Conservation (phyloP, 2,797 vertebrate species). For the Pipistrellus pipistrellus region DNA sequence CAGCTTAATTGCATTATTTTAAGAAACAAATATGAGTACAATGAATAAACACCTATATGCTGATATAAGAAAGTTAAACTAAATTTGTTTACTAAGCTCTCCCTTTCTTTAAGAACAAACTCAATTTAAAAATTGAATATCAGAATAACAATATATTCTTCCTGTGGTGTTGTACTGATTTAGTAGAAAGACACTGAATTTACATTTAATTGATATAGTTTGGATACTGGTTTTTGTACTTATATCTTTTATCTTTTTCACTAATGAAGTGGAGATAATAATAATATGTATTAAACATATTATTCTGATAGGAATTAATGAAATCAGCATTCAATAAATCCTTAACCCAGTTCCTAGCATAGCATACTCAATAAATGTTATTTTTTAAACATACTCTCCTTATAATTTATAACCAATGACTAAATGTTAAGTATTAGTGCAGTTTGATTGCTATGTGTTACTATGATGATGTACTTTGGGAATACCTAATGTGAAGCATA, state of each 20-base stretch:
- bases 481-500: not conserved
- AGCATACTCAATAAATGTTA: not conserved
- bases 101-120: not conserved
- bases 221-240: not conserved
- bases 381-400: not conserved
- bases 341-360: not conserved
- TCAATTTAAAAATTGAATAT: not conserved
- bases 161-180: not conserved
- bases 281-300: not conserved
- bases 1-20: constrained; percentile 27
- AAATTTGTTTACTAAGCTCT: not conserved
- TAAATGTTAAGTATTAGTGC: not conserved
- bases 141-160: not conserved
- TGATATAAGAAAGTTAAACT: constrained; percentile 20
- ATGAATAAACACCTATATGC: not conserved
- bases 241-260: not conserved
- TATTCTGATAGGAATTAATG: not conserved
- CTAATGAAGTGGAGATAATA: not conserved
- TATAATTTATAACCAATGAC: not conserved
- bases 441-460: not conserved
- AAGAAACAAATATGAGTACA: not conserved
- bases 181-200: not conserved
- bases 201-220: not conserved
- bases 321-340: not conserved
- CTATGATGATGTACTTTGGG: not conserved